Evolutionary conservation across 1,140 invertebrate genomes (phyloP).

Genomic region (Pachypeltis micranthus): DNA sequence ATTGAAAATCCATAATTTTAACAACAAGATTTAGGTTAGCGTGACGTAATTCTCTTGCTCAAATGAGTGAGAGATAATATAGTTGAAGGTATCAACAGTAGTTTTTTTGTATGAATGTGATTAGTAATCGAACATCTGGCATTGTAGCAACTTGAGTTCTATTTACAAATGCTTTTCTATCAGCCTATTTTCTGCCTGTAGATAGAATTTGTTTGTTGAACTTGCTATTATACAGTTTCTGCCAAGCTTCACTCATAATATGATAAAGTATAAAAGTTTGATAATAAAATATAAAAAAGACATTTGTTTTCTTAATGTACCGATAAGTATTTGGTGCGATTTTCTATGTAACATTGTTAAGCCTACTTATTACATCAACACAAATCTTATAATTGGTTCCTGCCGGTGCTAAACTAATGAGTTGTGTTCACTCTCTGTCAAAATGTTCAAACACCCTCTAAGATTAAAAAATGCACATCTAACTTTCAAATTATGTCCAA

Average conservation of each 20-base stretch:
- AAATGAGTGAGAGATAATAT: not conserved
- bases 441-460: not conserved
- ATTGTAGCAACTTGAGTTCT: not conserved
- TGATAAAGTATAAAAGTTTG: not conserved
- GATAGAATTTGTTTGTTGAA: not conserved
- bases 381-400: no score
- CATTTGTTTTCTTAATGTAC: not conserved
- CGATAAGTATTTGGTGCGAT: not conserved
- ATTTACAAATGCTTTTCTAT: not conserved
- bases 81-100: not conserved
- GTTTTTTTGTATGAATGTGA: not conserved
- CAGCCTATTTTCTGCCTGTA: not conserved
- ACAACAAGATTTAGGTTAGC: not conserved
- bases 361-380: slow-evolving; percentile 9
- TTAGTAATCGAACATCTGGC: not conserved
- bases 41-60: not conserved
- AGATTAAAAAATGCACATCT: not conserved
- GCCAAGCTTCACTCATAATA: not conserved
- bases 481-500: no score
- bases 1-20: slow-evolving; percentile 9
- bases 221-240: not conserved
- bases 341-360: not conserved
- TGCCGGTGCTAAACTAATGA: not conserved
- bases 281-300: not conserved
- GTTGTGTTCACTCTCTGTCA: not conserved